Base-by-base conservation (phyloP, 2,797 vertebrate species). In the Chaunax sp. region DNA sequence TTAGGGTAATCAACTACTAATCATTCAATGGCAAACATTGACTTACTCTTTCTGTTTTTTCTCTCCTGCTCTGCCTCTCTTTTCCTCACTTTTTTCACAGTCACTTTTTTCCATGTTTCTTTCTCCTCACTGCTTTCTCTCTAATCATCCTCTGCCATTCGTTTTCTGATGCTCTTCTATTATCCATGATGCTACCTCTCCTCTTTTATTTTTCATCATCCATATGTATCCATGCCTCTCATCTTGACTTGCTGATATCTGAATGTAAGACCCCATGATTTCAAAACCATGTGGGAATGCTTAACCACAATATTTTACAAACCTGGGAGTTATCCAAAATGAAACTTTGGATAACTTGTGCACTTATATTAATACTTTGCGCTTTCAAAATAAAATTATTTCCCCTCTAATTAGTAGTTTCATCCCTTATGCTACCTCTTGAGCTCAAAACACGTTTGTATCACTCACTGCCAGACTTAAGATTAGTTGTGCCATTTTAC, bases 1-100 rank as follows among this genome's bases (percentile, higher is more conserved):
- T 67, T 78, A 78, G 52, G 71, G 54, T 63, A 69, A 53, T 11
- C 51, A 77, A 47, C 64, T 66, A 69, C 72, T 28, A 3, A 43
- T 40, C 49, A 83, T 59, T 86, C 71, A 88, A 85, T 79, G 81
- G 60, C 77, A 68, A 69, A 71, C 41, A 25, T 38, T 11, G 19
- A 23, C 67, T 73, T 38, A 53, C 56, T 41, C 22, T 47, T 43
- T 59, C 50, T 18, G 28, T 49, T 7, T 46, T 43, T 16, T n/a
- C 6, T 26, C 22, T 30, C 11, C 37, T 6, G 11, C 23, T 64
- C 3, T 43, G 20, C 7, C 14, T 50, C 43, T 62, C 28, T 61
- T 52, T 53, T 62, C 54, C 50, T 72, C 33, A 2, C 11, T 51
- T 40, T 44, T 37, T 49, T 14, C 37, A 26, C 63, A 53, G 40